Evolutionary conservation across 1,140 invertebrate genomes (phyloP).

Genomic region (Orchesella cincta): DNA sequence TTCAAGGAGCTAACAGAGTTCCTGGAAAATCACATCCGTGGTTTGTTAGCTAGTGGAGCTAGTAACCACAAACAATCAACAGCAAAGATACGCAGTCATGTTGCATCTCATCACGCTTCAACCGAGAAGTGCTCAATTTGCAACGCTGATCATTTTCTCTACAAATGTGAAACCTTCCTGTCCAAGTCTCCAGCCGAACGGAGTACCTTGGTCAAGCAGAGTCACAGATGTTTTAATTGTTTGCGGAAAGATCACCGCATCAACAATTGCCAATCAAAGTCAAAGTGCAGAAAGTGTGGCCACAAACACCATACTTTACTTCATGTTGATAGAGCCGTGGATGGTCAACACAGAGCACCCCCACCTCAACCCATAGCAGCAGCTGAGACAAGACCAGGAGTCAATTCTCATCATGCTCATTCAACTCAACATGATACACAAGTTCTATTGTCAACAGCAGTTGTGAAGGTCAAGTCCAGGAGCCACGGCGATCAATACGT

Average conservation of each 20-base stretch:
- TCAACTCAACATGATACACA: background rate
- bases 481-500: background rate
- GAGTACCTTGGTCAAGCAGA: background rate
- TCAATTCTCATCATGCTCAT: background rate
- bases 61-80: background rate
- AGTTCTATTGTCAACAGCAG: background rate
- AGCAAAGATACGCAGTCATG: background rate
- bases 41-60: background rate
- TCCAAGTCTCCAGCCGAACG: background rate
- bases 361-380: no score
- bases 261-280: background rate
- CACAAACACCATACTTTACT: background rate
- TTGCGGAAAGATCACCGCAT: background rate
- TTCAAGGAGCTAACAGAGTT: constrained; percentile 40
- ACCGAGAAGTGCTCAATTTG: background rate
- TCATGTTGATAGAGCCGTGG: no score
- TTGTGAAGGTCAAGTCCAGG: background rate
- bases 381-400: background rate
- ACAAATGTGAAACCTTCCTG: background rate
- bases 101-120: background rate
- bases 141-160: background rate
- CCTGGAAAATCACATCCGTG: constrained; percentile 25
- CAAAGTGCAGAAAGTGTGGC: background rate
- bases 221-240: background rate
- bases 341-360: no score